Evolutionary conservation across 2,888 invertebrate species (phyloP).

Genomic region (Drosophila kambysellisi): DNA sequence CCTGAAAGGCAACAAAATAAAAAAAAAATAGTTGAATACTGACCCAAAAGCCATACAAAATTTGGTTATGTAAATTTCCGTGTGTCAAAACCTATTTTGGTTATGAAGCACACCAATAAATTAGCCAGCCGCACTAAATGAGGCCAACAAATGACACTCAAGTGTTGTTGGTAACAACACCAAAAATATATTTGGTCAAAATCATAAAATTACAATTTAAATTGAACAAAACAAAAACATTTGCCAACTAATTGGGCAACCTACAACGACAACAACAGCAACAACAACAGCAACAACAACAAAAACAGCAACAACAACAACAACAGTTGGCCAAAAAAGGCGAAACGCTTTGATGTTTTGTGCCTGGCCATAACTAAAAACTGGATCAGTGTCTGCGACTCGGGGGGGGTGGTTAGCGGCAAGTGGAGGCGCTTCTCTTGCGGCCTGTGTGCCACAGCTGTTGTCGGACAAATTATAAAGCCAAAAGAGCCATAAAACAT

Average conservation of each 20-base stretch:
- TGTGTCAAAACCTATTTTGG: constrained; percentile 30
- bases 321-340: constrained; percentile 48
- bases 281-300: neutral
- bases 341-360: constrained; percentile 63
- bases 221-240: constrained; percentile 58
- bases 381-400: constrained; percentile 43
- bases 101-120: constrained; percentile 44
- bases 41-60: neutral
- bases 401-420: neutral
- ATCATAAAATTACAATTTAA: constrained; percentile 70
- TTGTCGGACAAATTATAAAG: constrained; percentile 65
- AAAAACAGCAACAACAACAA: constrained; percentile 20
- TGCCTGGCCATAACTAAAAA: constrained; percentile 50
- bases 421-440: neutral
- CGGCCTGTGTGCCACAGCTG: constrained; percentile 49
- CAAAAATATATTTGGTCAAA: constrained; percentile 48
- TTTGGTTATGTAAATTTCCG: neutral
- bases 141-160: constrained; percentile 31
- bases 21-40: neutral
- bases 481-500: constrained; percentile 66
- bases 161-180: constrained; percentile 20
- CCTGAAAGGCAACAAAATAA: neutral
- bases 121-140: constrained; percentile 37
- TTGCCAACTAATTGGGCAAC: constrained; percentile 74
- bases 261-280: constrained; percentile 16